These are phyloP conservation scores for Mesitornis unicolor DNA, from an alignment of 2,113 vertebrate species.

Conservation along the genomic window DNA sequence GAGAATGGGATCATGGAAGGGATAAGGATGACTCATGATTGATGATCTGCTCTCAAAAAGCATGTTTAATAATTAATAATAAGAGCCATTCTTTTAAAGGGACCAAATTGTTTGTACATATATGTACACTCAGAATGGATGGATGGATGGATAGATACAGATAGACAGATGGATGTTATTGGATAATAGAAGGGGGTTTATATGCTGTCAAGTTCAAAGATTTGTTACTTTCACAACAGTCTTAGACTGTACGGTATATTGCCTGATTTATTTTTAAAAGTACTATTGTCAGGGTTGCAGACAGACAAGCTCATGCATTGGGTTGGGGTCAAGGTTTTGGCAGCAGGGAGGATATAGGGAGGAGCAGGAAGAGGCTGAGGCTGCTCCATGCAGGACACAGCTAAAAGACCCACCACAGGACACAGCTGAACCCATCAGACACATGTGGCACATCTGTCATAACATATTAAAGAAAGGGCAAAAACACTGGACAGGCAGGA, in stretches of 20 bases:
- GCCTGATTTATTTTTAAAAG: not conserved
- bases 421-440: not conserved
- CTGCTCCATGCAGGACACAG: rapidly evolving
- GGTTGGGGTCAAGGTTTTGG: not conserved
- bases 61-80: not conserved
- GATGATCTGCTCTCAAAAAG: not conserved
- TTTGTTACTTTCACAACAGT: not conserved
- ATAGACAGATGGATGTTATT: not conserved
- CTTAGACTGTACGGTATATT: not conserved
- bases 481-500: not conserved
- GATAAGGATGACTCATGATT: not conserved
- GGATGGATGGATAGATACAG: too few species aligned
- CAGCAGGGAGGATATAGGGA: rapidly evolving
- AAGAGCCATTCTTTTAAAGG: not conserved
- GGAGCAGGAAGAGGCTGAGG: not conserved
- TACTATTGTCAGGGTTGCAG: not conserved
- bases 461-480: not conserved
- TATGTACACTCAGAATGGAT: not conserved
- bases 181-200: not conserved
- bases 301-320: not conserved
- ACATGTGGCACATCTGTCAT: not conserved
- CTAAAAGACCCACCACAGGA: not conserved
- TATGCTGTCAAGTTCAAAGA: not conserved
- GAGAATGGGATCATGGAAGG: not conserved
- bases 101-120: not conserved